Percentiles rank a stretch among this genome's conserved stretches.
Conservation (phyloP, 1,140 invertebrate genomes). For the Adelges cooleyi region DNA sequence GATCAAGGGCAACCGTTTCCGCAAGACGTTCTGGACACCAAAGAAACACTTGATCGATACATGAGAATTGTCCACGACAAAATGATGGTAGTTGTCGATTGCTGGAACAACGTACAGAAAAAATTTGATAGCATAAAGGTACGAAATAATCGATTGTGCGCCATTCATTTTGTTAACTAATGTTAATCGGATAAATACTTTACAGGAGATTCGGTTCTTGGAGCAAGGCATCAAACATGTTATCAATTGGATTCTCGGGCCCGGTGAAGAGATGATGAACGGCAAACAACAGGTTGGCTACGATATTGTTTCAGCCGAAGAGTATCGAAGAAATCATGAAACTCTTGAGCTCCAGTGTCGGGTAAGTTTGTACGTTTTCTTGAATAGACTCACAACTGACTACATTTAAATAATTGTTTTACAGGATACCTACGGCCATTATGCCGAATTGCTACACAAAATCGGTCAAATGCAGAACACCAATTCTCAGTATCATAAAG, state of each 20-base stretch:
- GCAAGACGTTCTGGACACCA: conserved; percentile 50
- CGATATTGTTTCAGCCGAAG: conserved; percentile 56
- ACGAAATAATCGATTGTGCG: neutral
- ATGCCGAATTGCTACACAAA: conserved; percentile 61
- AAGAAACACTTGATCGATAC: conserved; percentile 44
- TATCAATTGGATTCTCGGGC: conserved; percentile 63
- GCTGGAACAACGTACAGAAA: conserved; percentile 48
- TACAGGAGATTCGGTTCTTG: conserved; percentile 44
- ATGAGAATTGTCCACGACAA: conserved; percentile 49
- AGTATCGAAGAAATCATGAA: conserved; percentile 58
- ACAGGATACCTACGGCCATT: conserved; percentile 59
- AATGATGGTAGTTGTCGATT: conserved; percentile 46
- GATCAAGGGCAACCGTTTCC: conserved; percentile 27
- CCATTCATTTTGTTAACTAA: neutral
- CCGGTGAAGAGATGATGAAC: conserved; percentile 57
- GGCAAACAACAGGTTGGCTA: conserved; percentile 58
- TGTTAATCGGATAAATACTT: neutral
- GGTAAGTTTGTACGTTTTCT: conserved; percentile 38
- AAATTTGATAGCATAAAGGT: conserved; percentile 46
- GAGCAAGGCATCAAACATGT: conserved; percentile 54
- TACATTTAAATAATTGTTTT: neutral
- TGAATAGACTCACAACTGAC: neutral
- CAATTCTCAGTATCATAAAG: conserved; percentile 43
- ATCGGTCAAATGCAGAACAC: conserved; percentile 46
- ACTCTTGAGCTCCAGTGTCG: conserved; percentile 63